These are phyloP conservation scores for Aegotheles bennettii DNA, from an alignment of 2,113 vertebrate species.

Conservation along the genomic window DNA sequence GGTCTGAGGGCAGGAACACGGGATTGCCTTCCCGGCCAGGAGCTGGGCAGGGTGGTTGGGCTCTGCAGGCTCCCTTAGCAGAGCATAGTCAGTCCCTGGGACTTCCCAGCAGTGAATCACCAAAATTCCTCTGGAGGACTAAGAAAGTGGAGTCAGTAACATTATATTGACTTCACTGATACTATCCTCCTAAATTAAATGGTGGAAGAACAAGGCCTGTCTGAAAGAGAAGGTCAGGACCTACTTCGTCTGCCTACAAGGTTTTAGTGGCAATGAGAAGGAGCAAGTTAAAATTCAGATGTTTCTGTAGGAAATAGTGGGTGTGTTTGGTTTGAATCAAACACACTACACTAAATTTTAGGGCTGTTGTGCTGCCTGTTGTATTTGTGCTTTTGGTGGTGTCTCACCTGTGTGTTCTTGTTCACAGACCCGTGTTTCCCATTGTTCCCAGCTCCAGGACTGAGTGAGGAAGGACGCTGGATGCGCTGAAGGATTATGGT, in stretches of 20 bases:
- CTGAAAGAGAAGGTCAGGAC: conserved; percentile 59
- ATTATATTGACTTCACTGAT: conserved; percentile 68
- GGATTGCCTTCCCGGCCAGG: background rate
- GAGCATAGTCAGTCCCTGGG: background rate
- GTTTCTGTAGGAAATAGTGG: background rate
- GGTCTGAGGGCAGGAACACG: background rate
- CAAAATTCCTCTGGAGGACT: conserved; percentile 70
- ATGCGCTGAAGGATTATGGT: rapidly evolving
- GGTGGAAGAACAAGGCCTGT: conserved; percentile 81
- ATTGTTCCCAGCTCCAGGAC: background rate
- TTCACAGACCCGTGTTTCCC: background rate
- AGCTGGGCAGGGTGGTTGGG: background rate
- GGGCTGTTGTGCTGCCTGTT: background rate
- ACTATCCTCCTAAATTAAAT: conserved; percentile 81
- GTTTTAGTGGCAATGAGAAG: background rate
- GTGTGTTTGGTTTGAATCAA: background rate
- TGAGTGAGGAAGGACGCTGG: background rate
- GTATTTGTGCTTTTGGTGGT: background rate
- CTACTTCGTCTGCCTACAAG: conserved; percentile 79
- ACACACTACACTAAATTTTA: rapidly evolving
- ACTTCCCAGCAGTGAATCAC: background rate
- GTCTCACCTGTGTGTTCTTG: background rate
- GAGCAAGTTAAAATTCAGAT: background rate
- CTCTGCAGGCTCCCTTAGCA: background rate
- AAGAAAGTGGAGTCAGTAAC: conserved; percentile 77